Evolutionary conservation across 2,888 invertebrate species (phyloP), one percentile per base, ranked within the genome.

Genomic region (Apamea anceps): DNA sequence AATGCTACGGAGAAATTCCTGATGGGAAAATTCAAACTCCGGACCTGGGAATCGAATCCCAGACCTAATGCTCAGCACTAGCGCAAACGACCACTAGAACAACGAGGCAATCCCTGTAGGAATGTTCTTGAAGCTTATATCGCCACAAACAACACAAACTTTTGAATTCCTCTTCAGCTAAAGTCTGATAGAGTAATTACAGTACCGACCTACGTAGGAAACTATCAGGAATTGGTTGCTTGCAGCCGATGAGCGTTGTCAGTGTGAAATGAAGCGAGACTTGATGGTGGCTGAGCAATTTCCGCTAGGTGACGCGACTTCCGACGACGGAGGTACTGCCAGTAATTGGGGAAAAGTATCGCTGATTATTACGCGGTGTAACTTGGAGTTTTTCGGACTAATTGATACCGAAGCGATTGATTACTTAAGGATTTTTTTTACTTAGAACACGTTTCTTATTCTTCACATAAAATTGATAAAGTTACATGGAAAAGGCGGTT

Each of bases 281-380:
- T 78, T 63, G 67, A 45, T 81, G 78, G 81, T 76, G 88, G 85
- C 85, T 85, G 82, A 77, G 79, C 80, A 88, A 90, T 90, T 90
- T 90, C 90, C 89, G 89, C 77, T 79, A 78, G 84, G 77, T 74
- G 83, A 79, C 77, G 75, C 79, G 28, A 74, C 80, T 82, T 84
- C 85, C 87, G 85, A 73, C 74, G 45, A n/a, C 70, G 60, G 66
- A 80, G 65, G 62, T 67, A 15, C 18, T 51, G 65, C 70, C 51
- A 62, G 74, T 87, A 85, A 87, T 86, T 86, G 79, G 51, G 72
- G 72, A 79, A 75, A 74, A 72, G 80, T 81, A 84, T 84, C 67
- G 67, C 66, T 76, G 71, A 77, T 85, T 77, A 57, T 73, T 71
- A 87, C 37, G 51, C 32, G 48, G 60, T 77, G 79, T 65, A 54